Percentiles rank a stretch among this genome's conserved stretches.
These are phyloP conservation scores for Erebia aethiops DNA, from an alignment of 2,888 invertebrate genomes.

Conservation along the genomic window DNA sequence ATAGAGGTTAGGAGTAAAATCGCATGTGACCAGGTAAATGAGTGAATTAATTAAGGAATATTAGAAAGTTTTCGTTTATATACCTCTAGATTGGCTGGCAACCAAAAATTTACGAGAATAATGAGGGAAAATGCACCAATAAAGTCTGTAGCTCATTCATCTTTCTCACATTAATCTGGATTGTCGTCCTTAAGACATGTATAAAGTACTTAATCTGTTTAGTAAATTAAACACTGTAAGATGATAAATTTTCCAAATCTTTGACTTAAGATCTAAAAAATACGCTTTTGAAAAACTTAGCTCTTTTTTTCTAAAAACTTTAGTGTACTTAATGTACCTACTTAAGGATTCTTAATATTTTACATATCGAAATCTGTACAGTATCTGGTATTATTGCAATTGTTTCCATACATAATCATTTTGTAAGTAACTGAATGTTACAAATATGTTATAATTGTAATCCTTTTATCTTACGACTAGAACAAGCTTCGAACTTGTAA, in stretches of 20 bases:
- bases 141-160: neutral
- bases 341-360: conserved; percentile 30
- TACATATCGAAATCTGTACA: conserved; percentile 41
- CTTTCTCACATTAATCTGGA: neutral
- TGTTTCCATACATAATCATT: conserved; percentile 43
- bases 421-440: conserved; percentile 27
- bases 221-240: conserved; percentile 6
- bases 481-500: neutral
- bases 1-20: conserved; percentile 22
- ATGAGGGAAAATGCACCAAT: neutral
- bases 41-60: conserved; percentile 16
- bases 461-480: neutral
- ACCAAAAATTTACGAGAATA: neutral
- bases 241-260: conserved; percentile 29
- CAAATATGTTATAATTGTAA: neutral
- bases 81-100: neutral
- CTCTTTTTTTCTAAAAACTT: conserved; percentile 36
- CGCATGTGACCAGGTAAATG: conserved; percentile 26
- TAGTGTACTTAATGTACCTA: no score
- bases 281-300: conserved; percentile 34
- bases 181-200: conserved; percentile 20
- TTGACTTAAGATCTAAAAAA: conserved; percentile 28
- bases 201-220: conserved; percentile 29
- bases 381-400: conserved; percentile 42
- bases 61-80: conserved; percentile 7